These are phyloP conservation scores for Cololabis saira DNA, from an alignment of 2,113 vertebrate species.

Conservation along the genomic window DNA sequence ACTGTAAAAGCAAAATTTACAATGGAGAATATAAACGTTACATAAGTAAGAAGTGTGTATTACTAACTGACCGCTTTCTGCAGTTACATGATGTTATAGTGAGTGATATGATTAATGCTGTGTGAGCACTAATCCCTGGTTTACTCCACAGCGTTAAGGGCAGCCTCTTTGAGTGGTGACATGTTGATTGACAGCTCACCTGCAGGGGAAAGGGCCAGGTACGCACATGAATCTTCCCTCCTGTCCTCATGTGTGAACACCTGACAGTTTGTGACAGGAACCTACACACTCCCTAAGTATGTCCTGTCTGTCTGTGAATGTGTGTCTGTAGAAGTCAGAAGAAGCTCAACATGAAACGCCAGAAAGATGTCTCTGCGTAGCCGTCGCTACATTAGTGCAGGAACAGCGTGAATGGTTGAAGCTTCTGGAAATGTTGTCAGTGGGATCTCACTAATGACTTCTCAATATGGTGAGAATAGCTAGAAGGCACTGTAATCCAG, in stretches of 20 bases:
- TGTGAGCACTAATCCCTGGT: constrained; percentile 41
- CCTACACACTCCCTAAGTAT: neutral
- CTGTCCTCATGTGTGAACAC: constrained; percentile 45
- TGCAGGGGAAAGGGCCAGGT: constrained; percentile 64
- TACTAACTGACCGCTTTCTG: neutral
- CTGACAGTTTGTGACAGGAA: constrained; percentile 64
- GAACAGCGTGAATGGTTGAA: neutral
- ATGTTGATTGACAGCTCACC: constrained; percentile 68
- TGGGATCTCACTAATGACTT: constrained; percentile 37
- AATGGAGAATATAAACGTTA: neutral
- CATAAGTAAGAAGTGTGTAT: neutral
- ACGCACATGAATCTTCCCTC: constrained; percentile 49
- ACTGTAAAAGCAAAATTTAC: neutral
- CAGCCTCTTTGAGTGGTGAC: constrained; percentile 46
- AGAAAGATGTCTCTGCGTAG: neutral
- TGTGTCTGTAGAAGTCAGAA: constrained; percentile 4
- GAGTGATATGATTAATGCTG: constrained; percentile 14
- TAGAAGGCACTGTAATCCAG: constrained; percentile 32
- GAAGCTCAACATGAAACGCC: neutral
- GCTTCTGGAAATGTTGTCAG: neutral
- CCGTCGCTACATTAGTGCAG: neutral
- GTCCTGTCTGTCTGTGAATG: no score
- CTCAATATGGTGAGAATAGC: constrained; percentile 18
- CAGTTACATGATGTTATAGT: neutral
- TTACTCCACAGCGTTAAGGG: constrained; percentile 24